Evolutionary conservation across 2,113 vertebrate species (phyloP).

Genomic region (Eublepharis macularius): DNA sequence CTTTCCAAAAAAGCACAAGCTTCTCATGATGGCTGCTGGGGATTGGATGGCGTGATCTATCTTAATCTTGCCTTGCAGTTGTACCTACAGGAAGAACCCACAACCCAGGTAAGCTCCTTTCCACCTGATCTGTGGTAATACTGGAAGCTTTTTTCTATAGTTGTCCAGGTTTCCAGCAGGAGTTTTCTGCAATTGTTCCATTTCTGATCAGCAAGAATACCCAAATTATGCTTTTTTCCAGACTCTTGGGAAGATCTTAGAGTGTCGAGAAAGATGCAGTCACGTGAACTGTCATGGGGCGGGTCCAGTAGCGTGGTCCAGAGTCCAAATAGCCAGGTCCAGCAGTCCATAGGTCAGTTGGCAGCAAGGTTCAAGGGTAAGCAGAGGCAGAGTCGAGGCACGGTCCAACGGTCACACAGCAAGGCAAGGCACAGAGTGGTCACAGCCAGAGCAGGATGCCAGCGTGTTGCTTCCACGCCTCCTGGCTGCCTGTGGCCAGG

Average conservation of each 20-base stretch:
- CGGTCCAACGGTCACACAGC: too few species aligned
- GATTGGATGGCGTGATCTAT: neutral
- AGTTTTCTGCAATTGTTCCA: neutral
- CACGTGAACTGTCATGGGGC: too few species aligned
- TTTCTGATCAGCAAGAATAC: neutral
- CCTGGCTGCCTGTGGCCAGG: too few species aligned
- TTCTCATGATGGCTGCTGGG: neutral
- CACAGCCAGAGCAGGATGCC: too few species aligned
- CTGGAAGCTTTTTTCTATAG: neutral
- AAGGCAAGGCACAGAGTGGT: too few species aligned
- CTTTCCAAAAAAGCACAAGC: neutral
- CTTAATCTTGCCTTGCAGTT: neutral
- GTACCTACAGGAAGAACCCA: neutral
- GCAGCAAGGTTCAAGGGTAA: too few species aligned
- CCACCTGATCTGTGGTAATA: neutral
- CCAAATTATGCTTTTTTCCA: neutral
- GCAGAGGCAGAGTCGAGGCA: too few species aligned
- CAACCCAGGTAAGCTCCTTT: neutral
- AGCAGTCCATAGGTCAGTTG: too few species aligned
- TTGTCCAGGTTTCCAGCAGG: neutral
- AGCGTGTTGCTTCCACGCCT: too few species aligned
- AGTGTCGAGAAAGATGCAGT: neutral
- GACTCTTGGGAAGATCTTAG: neutral
- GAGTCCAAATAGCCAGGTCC: too few species aligned
- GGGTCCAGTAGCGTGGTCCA: too few species aligned